Base-by-base conservation (phyloP, 2,113 vertebrate species). In the Bufo bufo region DNA sequence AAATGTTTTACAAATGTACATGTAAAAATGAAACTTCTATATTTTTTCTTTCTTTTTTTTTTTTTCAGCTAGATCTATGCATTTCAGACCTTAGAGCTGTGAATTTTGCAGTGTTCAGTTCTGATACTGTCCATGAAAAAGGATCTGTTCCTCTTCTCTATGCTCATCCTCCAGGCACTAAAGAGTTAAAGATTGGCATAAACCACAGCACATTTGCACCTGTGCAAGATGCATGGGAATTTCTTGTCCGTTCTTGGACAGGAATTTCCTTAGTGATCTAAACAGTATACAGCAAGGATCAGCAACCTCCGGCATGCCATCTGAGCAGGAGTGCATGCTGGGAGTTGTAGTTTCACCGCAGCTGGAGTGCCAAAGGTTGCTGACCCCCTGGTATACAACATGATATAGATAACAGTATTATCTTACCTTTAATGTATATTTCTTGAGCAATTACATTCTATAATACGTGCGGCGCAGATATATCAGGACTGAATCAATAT, bases 51-150 rank as follows among this genome's bases (percentile, higher is more conserved):
- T 82, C 43, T 17, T 56, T 47, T 82, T 63, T 71, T 61, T 83
- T 33, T 83, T 9, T 86, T 58, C 63, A 58, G 87, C 87, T 90
- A 91, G 93, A 94, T 92, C 95, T 96, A 94, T 95, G 94, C 95
- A 94, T 94, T 92, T 94, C 91, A 91, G 94, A 95, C 94, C 94
- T 94, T 91, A 89, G 91, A 91, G 94, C 94, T 95, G 95, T 95
- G 95, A 94, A 90, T 92, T 92, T 81, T 89, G 47, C 80, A 84
- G 59, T 91, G 79, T 79, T 58, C 19, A 75, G 65, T 87, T 74
- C 23, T 87, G 58, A 33, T 61, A 63, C 66, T 87, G 43, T 58
- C 54, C 79, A 82, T n/a, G 1, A 50, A 74, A 65, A 49, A 16
- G 2, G 71, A 74, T 74, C 43, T 74, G 12, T 74, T 2, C 19